phyloP scores from a whole-genome alignment of 2,797 vertebrate species.

The Spinibarbus caldwelli region DNA sequence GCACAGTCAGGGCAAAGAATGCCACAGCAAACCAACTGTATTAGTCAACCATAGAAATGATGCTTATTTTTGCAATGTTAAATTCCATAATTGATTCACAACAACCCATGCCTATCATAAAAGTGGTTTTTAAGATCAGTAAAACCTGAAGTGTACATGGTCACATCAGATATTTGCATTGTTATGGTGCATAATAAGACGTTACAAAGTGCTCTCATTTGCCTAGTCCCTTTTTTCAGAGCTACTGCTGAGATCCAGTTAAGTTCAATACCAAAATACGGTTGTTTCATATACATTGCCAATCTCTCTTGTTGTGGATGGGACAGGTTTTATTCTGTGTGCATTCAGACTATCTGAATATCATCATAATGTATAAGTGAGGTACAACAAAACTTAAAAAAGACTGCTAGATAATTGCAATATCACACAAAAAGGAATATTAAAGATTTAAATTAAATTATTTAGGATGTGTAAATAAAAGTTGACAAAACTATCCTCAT shows the following conservation, averaged over 20 bases:
- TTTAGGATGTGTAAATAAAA: neutral
- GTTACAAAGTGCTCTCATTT: conserved; percentile 28
- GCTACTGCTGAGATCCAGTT: neutral
- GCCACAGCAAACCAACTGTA: conserved; percentile 19
- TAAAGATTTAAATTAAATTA: conserved; percentile 14
- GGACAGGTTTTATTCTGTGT: conserved; percentile 8
- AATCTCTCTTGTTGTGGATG: neutral
- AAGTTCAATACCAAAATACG: neutral
- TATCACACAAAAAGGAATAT: neutral
- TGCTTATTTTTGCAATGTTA: neutral
- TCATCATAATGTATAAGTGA: neutral
- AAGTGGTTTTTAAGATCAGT: conserved; percentile 31
- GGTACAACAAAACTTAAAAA: neutral
- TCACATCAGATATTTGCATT: conserved; percentile 27
- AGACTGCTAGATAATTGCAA: neutral
- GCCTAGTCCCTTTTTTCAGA: conserved; percentile 15
- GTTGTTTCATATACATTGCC: neutral
- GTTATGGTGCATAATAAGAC: conserved; percentile 14
- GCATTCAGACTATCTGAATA: conserved; percentile 13
- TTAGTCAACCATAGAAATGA: neutral
- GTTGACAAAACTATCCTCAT: neutral
- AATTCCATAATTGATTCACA: neutral
- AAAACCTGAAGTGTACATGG: conserved; percentile 17
- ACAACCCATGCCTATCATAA: neutral
- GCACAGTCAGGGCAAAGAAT: conserved; percentile 30